These are phyloP conservation scores for Chamaetylas fuelleborni DNA, from an alignment of 2,113 vertebrate species.

Conservation along the genomic window DNA sequence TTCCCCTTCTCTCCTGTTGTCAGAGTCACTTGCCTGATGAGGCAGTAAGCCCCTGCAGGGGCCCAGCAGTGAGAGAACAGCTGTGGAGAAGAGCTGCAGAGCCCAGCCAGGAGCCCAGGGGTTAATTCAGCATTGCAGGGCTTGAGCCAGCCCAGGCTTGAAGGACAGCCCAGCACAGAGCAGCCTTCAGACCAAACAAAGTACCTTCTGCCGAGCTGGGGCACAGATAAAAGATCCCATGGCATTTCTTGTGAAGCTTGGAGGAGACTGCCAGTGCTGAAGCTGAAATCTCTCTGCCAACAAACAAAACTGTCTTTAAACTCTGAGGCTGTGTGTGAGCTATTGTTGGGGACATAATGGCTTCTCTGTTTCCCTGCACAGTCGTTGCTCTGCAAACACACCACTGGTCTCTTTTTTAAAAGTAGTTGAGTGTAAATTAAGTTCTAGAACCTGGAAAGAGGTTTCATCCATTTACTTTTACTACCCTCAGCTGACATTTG, in stretches of 20 bases:
- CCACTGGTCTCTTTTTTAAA: conserved; percentile 27
- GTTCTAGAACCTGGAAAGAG: conserved; percentile 5
- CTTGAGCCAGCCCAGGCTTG: background rate
- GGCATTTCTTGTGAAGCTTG: conserved; percentile 31
- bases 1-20: background rate
- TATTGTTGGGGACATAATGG: conserved; percentile 58
- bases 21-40: background rate
- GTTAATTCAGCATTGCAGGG: background rate
- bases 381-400: conserved; percentile 13
- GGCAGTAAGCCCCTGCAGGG: background rate
- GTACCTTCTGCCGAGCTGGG: conserved; percentile 48
- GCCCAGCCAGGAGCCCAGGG: background rate
- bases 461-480: conserved; percentile 24
- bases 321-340: conserved; percentile 52
- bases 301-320: conserved; percentile 51
- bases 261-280: conserved; percentile 58
- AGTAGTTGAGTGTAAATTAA: conserved; percentile 33
- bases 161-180: conserved; percentile 16
- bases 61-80: background rate
- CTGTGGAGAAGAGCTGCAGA: background rate
- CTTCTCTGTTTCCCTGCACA: conserved; percentile 50
- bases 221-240: conserved; percentile 28
- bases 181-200: conserved; percentile 45
- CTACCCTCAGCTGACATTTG: background rate
- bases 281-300: conserved; percentile 46